Percentiles rank a stretch among this genome's conserved stretches.
These are phyloP conservation scores for Phaethon lepturus DNA, from an alignment of 2,113 vertebrate genomes.

Conservation along the genomic window DNA sequence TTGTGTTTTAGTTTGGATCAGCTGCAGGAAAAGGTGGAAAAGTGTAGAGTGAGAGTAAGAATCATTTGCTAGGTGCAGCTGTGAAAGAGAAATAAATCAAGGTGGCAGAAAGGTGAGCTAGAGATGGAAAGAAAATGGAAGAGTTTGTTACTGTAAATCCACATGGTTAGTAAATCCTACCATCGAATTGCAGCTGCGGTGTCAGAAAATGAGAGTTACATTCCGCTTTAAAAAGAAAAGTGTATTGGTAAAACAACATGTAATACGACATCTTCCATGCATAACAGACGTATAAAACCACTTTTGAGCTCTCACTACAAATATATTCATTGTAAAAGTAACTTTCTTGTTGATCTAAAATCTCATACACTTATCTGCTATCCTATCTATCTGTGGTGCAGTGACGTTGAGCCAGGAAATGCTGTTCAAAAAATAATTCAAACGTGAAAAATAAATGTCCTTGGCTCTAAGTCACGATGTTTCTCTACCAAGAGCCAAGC, in stretches of 20 bases:
- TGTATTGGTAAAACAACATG: not conserved
- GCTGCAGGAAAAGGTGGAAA: not conserved
- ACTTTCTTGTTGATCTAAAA: conserved; percentile 10
- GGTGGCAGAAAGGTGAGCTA: conserved; percentile 32
- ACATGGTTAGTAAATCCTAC: conserved; percentile 2
- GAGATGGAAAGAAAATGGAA: conserved; percentile 23
- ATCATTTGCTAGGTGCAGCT: conserved; percentile 20
- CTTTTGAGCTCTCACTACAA: conserved; percentile 24
- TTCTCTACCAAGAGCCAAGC: not conserved
- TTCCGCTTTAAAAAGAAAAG: conserved; percentile 20
- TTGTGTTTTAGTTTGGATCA: not conserved
- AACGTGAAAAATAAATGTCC: conserved; percentile 29
- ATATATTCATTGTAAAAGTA: conserved; percentile 24
- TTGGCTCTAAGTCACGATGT: not conserved
- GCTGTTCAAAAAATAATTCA: conserved; percentile 28
- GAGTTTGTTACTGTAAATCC: conserved; percentile 32
- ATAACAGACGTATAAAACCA: not conserved
- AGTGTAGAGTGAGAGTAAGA: not conserved
- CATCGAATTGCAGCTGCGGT: conserved; percentile 14
- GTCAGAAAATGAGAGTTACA: conserved; percentile 29
- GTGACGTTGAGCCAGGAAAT: not conserved
- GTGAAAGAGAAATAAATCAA: conserved; percentile 60
- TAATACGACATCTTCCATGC: not conserved
- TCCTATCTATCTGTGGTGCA: not conserved
- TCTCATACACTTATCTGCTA: not conserved